Evolutionary conservation across 2,797 vertebrate genomes (phyloP).

Genomic region (Megalops cyprinoides): DNA sequence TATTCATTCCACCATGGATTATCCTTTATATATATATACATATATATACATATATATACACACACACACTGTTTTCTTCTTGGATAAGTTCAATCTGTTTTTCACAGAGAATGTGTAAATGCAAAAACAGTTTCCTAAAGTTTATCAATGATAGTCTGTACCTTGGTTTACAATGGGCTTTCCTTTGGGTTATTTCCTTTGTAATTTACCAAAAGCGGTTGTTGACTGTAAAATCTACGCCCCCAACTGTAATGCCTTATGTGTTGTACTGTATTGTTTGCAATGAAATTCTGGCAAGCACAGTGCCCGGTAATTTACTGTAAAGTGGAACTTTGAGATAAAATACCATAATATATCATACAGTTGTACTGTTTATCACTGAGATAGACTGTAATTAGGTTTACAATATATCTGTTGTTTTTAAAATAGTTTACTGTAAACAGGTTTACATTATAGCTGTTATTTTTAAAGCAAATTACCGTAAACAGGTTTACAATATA

Average conservation of each 20-base stretch:
- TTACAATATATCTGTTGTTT: not conserved
- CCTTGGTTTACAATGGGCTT: conserved; percentile 9
- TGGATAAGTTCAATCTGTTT: conserved; percentile 28
- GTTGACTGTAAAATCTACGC: conserved; percentile 33
- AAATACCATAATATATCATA: conserved; percentile 30
- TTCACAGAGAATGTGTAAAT: conserved; percentile 27
- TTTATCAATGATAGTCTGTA: conserved; percentile 11
- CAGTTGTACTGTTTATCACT: conserved; percentile 1
- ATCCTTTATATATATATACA: conserved; percentile 17
- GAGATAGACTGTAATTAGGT: not conserved
- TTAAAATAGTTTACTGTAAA: not conserved
- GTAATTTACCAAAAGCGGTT: conserved; percentile 9
- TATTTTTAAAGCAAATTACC: not conserved
- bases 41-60: too few species aligned
- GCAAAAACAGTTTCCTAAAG: conserved; percentile 23
- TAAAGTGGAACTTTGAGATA: conserved; percentile 37
- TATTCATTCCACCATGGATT: conserved; percentile 23
- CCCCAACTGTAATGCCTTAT: conserved; percentile 15
- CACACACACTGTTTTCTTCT: conserved; percentile 2
- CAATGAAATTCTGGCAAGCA: conserved; percentile 27
- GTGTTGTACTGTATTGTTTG: conserved; percentile 36
- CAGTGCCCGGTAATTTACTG: conserved; percentile 35
- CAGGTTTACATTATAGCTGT: not conserved
- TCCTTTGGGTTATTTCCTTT: conserved; percentile 4
- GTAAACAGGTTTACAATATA: not conserved